Base-by-base conservation (phyloP, 53 echinoderm and acorn worm species). In the Mesocentrotus franciscanus region DNA sequence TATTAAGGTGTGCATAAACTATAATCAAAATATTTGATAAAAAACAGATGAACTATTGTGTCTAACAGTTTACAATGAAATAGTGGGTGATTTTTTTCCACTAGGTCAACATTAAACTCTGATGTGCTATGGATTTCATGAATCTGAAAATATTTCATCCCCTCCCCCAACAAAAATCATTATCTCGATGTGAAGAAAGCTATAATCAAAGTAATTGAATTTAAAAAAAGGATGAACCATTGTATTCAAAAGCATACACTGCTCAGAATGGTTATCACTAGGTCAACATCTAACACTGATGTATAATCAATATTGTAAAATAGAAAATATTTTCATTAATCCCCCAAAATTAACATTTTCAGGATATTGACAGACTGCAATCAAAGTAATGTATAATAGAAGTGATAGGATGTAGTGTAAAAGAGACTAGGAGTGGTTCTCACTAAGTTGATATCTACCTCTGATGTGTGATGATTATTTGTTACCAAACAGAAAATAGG, bases 401-500 rank as follows among this genome's bases (percentile, higher is more conserved):
- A 76, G 33, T 30, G 76, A 76, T 32, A 30, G 11, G 1, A 8
- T 76, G 12, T 14, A 9, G 75, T 29, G 75, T 29, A 32, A 32
- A 76, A 84, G n/a, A 10, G 49, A 39, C 4, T 9, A 22, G 84
- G 49, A 49, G 84, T 9, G 9, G 84, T 42, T 55, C 16, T 42
- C 17, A 36, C 39, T 58, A 87, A 4, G 87, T 87, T 55, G 13
- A 87, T 27, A 87, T 87, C 87, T 87, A 87, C 87, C 10, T n/a
- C 18, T 7, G 87, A 87, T 87, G 29, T 87, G 9, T 26, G 3
- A 55, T 2, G 20, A 36, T 62, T 16, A 61, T 18, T 18, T 18
- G 62, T 18, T 74, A 74, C 0, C 0, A 74, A 74, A 66, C 66
- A 22, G 17, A 66, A 49, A 49, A 68, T 68, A 68, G 20, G 24